Percentiles rank a stretch among this genome's conserved stretches.
These are phyloP conservation scores for Platygyra sinensis DNA, from an alignment of 64 coral and sea anemone genomes.

Conservation along the genomic window DNA sequence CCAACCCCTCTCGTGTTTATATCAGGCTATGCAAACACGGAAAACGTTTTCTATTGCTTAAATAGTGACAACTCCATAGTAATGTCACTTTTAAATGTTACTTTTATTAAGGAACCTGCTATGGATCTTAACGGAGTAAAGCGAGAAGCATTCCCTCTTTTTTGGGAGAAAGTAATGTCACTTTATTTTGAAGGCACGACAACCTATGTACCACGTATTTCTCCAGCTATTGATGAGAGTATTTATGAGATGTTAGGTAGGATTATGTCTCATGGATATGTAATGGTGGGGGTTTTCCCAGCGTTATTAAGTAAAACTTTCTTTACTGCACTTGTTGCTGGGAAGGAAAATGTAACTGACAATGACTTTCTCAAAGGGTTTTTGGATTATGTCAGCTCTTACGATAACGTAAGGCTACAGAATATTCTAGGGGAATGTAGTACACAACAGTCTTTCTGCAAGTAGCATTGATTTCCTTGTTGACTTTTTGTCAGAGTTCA, in stretches of 20 bases:
- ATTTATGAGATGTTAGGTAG: background rate
- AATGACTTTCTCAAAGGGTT: too few relatives aligned
- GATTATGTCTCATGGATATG: slow-evolving; percentile 15
- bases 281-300: slow-evolving; percentile 1
- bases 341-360: too few relatives aligned
- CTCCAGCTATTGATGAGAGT: background rate
- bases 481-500: too few relatives aligned
- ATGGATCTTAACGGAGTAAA: slow-evolving; percentile 26
- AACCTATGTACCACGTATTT: slow-evolving; percentile 16
- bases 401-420: too few relatives aligned
- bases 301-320: slow-evolving; percentile 12
- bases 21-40: too few relatives aligned
- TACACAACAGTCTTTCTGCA: too few relatives aligned
- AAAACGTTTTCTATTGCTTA: too few relatives aligned
- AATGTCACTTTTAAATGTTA: slow-evolving; percentile 17
- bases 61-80: background rate
- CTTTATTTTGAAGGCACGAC: slow-evolving; percentile 27
- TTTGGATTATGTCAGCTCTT: too few relatives aligned
- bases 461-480: too few relatives aligned
- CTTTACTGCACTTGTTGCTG: too few relatives aligned
- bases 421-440: too few relatives aligned
- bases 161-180: slow-evolving; percentile 6
- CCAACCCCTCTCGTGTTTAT: too few relatives aligned
- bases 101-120: background rate
- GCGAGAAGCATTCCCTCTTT: slow-evolving; percentile 22